phyloP scores from a whole-genome alignment of 2,113 vertebrate genomes.

The Nannospalax galili region DNA sequence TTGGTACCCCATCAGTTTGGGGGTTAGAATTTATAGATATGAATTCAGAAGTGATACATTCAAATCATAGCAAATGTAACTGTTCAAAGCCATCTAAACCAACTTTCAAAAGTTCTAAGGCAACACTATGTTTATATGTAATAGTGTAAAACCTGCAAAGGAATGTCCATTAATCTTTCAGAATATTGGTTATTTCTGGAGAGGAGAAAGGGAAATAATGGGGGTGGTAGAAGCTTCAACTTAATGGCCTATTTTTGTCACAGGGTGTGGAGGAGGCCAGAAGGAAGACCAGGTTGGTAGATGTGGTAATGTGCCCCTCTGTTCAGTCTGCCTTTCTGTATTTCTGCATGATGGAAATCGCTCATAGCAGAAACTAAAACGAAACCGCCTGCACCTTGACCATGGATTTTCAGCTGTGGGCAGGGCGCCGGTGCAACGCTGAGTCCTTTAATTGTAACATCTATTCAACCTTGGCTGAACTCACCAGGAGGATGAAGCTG shows the following conservation, averaged over 20 bases:
- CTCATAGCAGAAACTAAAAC: background rate
- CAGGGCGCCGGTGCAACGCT: background rate
- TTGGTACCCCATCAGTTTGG: background rate
- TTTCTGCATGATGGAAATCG: background rate
- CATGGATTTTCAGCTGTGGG: background rate
- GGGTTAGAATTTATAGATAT: background rate
- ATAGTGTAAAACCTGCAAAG: background rate
- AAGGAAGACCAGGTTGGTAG: background rate
- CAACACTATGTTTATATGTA: background rate
- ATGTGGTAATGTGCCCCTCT: background rate
- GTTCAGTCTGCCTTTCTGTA: background rate
- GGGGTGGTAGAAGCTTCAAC: rapidly evolving
- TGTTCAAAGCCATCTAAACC: background rate
- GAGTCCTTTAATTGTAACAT: background rate
- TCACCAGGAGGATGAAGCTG: background rate
- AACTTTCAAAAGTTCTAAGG: background rate
- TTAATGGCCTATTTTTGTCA: background rate
- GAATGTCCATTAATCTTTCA: background rate
- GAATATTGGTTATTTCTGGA: background rate
- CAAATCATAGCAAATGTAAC: background rate
- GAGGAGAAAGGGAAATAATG: no score
- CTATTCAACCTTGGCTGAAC: background rate
- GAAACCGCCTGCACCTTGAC: background rate
- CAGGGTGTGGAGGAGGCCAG: background rate
- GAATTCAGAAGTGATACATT: background rate